These are phyloP conservation scores for Zootoca vivipara DNA, from an alignment of 2,113 vertebrate species.

Conservation along the genomic window DNA sequence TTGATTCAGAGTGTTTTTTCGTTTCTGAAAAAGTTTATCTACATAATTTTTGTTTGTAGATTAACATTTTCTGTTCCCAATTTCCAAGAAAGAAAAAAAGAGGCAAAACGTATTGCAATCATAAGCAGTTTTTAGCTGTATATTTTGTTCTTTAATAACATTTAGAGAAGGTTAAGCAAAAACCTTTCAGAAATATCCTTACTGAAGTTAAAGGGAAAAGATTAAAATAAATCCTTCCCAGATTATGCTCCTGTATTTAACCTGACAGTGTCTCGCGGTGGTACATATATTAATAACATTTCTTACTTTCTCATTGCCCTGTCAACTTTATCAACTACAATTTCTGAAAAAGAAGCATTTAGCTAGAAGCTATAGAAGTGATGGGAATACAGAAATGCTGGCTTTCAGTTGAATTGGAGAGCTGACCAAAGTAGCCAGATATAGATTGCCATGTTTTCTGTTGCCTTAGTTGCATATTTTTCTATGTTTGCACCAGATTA, in stretches of 20 bases:
- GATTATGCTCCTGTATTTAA: neutral
- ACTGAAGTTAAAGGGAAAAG: neutral
- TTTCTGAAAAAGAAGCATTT: neutral
- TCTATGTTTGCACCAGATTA: neutral
- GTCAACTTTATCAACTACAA: neutral
- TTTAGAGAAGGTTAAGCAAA: neutral
- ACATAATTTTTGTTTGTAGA: constrained; percentile 5
- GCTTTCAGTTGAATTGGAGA: constrained; percentile 3
- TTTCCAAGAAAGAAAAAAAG: neutral
- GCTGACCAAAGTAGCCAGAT: constrained; percentile 23
- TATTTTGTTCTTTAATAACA: neutral
- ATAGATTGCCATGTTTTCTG: neutral
- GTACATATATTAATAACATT: constrained; percentile 17
- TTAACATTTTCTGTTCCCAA: neutral
- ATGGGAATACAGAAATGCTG: neutral
- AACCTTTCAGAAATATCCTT: neutral
- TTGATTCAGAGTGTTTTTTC: neutral
- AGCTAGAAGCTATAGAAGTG: neutral
- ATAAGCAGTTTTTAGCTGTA: rapidly evolving
- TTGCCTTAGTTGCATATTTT: neutral
- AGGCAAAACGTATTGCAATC: neutral
- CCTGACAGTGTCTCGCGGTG: constrained; percentile 65
- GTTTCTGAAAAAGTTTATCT: neutral
- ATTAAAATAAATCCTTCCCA: neutral
- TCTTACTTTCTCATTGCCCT: constrained; percentile 30